Conservation (phyloP, 2,113 vertebrate genomes). For the Hiodon tergisus region DNA sequence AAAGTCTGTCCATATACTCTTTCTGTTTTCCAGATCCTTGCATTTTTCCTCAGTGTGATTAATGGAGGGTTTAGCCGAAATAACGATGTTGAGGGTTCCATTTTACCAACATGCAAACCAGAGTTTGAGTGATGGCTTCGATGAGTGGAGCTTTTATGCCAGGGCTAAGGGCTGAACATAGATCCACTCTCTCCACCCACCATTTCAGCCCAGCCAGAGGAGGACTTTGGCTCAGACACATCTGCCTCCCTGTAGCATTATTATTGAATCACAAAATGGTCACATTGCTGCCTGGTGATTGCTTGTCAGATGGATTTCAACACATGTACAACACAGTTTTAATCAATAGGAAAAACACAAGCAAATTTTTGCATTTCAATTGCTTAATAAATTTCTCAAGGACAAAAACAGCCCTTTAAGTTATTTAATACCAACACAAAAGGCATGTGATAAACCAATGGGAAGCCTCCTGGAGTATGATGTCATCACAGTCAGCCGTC, state of each 20-base stretch:
- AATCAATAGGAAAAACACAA: background rate
- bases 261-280: slow-evolving; percentile 71
- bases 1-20: background rate
- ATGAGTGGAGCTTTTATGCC: too few species aligned
- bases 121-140: too few species aligned
- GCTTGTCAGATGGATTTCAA: slow-evolving; percentile 98
- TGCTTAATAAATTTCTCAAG: too few species aligned
- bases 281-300: slow-evolving; percentile 99
- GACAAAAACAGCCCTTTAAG: too few species aligned
- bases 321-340: background rate
- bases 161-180: slow-evolving; percentile 60
- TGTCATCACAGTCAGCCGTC: slow-evolving; percentile 61
- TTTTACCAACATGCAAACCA: background rate
- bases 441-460: slow-evolving; percentile 32
- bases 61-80: background rate
- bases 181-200: slow-evolving; percentile 25
- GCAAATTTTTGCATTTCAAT: background rate
- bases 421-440: too few species aligned
- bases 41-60: background rate
- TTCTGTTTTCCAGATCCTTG: background rate
- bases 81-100: background rate
- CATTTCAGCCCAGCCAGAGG: too few species aligned
- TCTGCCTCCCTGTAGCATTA: slow-evolving; percentile 82
- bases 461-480: slow-evolving; percentile 52
- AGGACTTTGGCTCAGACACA: too few species aligned